These are phyloP conservation scores for Nezara viridula DNA, from an alignment of 2,888 invertebrate genomes.

Conservation along the genomic window DNA sequence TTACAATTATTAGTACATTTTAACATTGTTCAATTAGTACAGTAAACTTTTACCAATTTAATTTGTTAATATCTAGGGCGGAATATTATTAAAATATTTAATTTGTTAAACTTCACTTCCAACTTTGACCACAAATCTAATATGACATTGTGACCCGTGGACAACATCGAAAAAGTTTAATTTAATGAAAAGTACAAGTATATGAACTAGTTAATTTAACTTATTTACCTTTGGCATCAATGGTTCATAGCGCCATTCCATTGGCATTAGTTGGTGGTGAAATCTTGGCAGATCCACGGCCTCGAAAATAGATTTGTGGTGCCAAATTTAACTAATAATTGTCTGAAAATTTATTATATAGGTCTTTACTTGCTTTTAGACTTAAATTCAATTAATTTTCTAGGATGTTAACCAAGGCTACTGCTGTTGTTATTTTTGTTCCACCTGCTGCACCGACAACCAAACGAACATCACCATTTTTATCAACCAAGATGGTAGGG, in stretches of 20 bases:
- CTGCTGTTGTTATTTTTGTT: conserved; percentile 72
- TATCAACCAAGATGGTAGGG: conserved; percentile 82
- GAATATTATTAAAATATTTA: too few species aligned
- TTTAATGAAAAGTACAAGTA: too few species aligned
- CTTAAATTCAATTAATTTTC: neutral
- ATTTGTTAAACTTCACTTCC: too few species aligned
- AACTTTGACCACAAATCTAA: too few species aligned
- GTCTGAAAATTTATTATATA: conserved; percentile 70
- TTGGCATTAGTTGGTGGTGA: conserved; percentile 90
- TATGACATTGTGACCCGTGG: too few species aligned
- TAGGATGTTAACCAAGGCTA: conserved; percentile 67
- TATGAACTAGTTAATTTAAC: neutral
- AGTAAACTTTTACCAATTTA: too few species aligned
- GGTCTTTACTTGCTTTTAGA: neutral
- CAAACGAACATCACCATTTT: conserved; percentile 69
- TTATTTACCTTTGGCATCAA: conserved; percentile 73
- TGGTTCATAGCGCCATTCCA: conserved; percentile 78
- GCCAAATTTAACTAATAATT: conserved; percentile 77
- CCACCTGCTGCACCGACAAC: conserved; percentile 74
- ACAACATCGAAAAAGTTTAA: too few species aligned
- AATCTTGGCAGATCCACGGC: conserved; percentile 81
- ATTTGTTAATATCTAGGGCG: too few species aligned
- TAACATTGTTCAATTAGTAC: too few species aligned
- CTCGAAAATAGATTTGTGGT: conserved; percentile 75
- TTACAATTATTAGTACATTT: too few species aligned